These are phyloP conservation scores for Parochlus steinenii DNA, from an alignment of 2,888 invertebrate species.

Conservation along the genomic window DNA sequence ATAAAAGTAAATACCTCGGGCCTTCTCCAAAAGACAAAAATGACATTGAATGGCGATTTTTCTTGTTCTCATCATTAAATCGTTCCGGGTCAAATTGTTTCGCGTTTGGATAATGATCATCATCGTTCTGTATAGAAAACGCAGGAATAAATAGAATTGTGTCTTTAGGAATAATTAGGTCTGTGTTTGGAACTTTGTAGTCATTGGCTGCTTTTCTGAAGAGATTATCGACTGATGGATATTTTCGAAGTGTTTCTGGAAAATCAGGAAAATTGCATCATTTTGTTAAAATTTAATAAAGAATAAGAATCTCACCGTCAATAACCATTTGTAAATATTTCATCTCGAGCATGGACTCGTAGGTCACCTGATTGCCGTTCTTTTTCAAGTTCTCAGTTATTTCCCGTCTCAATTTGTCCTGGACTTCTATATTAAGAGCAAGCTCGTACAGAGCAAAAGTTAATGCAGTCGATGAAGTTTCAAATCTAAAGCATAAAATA, in stretches of 20 bases:
- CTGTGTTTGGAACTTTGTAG: conserved; percentile 1
- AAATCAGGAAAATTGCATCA: too few relatives aligned
- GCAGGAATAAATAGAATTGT: too few relatives aligned
- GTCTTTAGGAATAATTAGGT: conserved; percentile 2
- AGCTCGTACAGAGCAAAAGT: conserved; percentile 5
- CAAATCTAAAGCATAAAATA: conserved; percentile 1
- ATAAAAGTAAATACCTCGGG: too few relatives aligned
- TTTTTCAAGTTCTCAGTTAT: neutral
- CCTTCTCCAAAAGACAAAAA: too few relatives aligned
- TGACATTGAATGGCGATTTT: too few relatives aligned
- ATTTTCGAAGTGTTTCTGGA: conserved; percentile 3
- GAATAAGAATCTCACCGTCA: too few relatives aligned
- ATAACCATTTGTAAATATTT: conserved; percentile 6
- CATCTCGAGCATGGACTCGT: neutral
- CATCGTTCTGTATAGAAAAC: too few relatives aligned
- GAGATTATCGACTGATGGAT: neutral
- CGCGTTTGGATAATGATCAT: too few relatives aligned
- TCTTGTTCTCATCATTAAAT: too few relatives aligned
- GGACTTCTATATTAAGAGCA: conserved; percentile 7
- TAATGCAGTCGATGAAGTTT: neutral
- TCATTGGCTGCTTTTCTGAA: neutral
- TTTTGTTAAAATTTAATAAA: too few relatives aligned
- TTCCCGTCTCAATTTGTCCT: conserved; percentile 4
- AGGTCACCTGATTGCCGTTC: conserved; percentile 1
- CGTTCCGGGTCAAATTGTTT: too few relatives aligned